Evolutionary conservation across 1,140 invertebrate species (phyloP), one percentile per base, ranked within the genome.

Genomic region (Scaptomyza graminum): DNA sequence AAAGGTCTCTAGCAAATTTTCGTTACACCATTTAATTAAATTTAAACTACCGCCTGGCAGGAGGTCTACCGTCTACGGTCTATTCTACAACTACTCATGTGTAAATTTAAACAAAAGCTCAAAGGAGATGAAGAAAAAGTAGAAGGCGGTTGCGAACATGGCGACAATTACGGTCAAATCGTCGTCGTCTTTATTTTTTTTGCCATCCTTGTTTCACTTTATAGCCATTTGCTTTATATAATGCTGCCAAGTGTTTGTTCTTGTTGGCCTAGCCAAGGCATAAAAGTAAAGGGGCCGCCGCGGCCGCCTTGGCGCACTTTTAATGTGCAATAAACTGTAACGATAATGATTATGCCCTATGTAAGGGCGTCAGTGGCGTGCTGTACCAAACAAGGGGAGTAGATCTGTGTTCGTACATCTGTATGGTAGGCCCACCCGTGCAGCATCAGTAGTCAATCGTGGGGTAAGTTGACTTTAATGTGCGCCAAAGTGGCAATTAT

Each of bases 321-420:
- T 85, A 85, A 85, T 85, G 82, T 85, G 78, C 82, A 82, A 85
- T 87, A 85, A 85, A 85, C 74, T 87, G 82, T 85, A 85, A 85
- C 82, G 82, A 85, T 85, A 85, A 85, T 85, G 82, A 85, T 85
- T 87, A 85, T 85, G 82, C 78, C 74, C 72, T 82, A 76, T 85
- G 77, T 72, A 60, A 59, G 55, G 55, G 11, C 41, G 49, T 47
- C 55, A 34, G 25, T 50, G 18, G 8, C 15, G 13, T 4, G 46
- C 50, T 8, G 9, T 22, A n/a, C n/a, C 8, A n/a, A 9, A 9
- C 1, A 11, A 15, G 18, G 16, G 13, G 34, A 43, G 41, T 34
- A n/a, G 28, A 25, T 25, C 37, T 47, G 28, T 37, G 28, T 28
- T 9, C 31, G 44, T 46, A 22, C 43, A 13, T 18, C 64, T 54